These are phyloP conservation scores for Caenorhabditis macrosperma DNA, from an alignment of 2,888 invertebrate species.

Conservation along the genomic window DNA sequence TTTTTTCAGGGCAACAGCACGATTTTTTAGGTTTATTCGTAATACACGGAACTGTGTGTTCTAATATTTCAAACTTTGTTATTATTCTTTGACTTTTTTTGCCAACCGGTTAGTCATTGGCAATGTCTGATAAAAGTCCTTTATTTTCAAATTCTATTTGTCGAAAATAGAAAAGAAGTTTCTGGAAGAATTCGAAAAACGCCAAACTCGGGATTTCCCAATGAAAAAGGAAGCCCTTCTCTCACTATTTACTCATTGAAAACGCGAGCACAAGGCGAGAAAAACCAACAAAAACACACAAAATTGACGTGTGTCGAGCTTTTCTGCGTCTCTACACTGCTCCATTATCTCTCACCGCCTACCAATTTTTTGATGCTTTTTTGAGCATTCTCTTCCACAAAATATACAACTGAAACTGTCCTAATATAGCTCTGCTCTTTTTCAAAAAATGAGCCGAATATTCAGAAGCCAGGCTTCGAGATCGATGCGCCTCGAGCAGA, in stretches of 20 bases:
- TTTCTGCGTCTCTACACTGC: conserved; percentile 10
- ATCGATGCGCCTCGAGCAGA: conserved; percentile 26
- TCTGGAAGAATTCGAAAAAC: too few species aligned
- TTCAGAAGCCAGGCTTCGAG: conserved; percentile 38
- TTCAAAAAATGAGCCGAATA: conserved; percentile 40
- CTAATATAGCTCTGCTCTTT: background rate
- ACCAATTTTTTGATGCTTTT: background rate
- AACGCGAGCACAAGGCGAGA: too few species aligned
- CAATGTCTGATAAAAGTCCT: too few species aligned
- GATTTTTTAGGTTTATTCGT: too few species aligned
- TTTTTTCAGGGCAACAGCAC: too few species aligned
- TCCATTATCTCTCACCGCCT: conserved; percentile 3
- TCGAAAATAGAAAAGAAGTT: too few species aligned
- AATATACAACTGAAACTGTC: conserved; percentile 11
- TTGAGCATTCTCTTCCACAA: background rate
- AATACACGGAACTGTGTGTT: too few species aligned
- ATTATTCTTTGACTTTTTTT: too few species aligned
- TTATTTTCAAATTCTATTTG: background rate
- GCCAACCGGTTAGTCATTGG: too few species aligned
- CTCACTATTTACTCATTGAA: conserved; percentile 18
- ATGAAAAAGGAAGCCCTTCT: too few species aligned
- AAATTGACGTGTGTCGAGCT: conserved; percentile 31
- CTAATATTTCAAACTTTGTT: too few species aligned
- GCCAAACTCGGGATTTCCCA: too few species aligned
- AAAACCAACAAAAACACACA: conserved; percentile 12